Evolutionary conservation across 2,797 vertebrate genomes (phyloP), one percentile per base, ranked within the genome.

Genomic region (Lagocephalus sceleratus): DNA sequence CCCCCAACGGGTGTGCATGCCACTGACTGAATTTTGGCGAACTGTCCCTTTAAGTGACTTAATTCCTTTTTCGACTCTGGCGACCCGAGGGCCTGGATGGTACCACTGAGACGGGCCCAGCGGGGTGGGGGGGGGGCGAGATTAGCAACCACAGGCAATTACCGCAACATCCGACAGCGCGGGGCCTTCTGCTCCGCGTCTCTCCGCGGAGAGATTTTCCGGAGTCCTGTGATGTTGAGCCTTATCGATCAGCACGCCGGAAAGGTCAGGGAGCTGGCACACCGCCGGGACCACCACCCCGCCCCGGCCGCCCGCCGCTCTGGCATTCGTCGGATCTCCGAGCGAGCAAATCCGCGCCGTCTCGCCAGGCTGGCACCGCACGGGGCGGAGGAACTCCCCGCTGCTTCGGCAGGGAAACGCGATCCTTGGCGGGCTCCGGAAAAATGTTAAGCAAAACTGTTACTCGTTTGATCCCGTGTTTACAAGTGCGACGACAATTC

Each of bases 181-280:
- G 76, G 86, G 80, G 72, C 84, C 84, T 85, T 70, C 79, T 78
- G 75, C 66, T 69, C 68, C 76, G 73, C 70, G 54, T 69, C 71
- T 73, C 74, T 83, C 81, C 48, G 66, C 73, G 68, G 74, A 83
- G 86, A 88, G 83, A 78, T 85, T 86, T 35, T 90, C 87, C 86
- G 83, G 85, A 85, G 71, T 75, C 76, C 87, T 54, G 78, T 68
- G 47, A 82, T 67, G 84, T 72, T 83, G 84, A 84, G 82, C 79
- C 62, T 62, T 62, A 89, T 91, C 73, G 84, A 90, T 88, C 73
- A 9, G 54, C 64, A 43, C 9, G 32, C 68, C 69, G 65, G 79
- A 91, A 92, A 92, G 90, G 91, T 90, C 86, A 68, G 56, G 47
- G 67, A 61, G 75, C 66, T 79, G 75, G 83, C 84, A 74, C 50